Conservation (phyloP, 1,140 invertebrate species). For the Steinernema feltiae region DNA sequence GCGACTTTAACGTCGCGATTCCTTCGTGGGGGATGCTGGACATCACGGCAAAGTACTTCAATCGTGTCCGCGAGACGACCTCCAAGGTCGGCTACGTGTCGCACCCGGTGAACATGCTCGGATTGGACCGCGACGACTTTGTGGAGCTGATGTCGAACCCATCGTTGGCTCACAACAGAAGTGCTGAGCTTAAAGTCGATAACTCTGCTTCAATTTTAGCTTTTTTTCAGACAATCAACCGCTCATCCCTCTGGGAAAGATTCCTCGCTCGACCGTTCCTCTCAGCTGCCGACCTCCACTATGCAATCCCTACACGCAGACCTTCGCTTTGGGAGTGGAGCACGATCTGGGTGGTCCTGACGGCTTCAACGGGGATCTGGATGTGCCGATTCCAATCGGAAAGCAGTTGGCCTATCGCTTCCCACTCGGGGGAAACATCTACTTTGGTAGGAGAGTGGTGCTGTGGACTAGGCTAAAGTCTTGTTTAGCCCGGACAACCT, state of each 20-base stretch:
- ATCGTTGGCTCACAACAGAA: constrained; percentile 23
- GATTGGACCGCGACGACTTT: constrained; percentile 30
- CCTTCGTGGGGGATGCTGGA: constrained; percentile 44
- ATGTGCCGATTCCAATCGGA: constrained; percentile 32
- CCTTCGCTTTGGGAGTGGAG: constrained; percentile 36
- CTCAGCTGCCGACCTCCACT: constrained; percentile 34
- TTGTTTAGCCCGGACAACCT: constrained; percentile 31
- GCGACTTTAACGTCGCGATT: constrained; percentile 39
- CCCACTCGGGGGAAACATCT: constrained; percentile 32
- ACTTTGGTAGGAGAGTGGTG: constrained; percentile 24
- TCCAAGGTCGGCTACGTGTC: constrained; percentile 35
- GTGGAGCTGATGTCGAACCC: constrained; percentile 35
- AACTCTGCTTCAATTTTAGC: neutral
- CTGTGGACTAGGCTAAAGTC: neutral
- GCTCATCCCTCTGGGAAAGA: constrained; percentile 32
- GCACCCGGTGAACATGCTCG: constrained; percentile 37
- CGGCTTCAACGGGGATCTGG: constrained; percentile 36
- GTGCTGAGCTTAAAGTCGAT: neutral
- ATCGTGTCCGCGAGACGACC: constrained; percentile 28
- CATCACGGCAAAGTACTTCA: constrained; percentile 37
- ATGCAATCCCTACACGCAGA: constrained; percentile 33
- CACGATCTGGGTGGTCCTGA: constrained; percentile 31
- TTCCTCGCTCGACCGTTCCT: constrained; percentile 29
- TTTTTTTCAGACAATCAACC: constrained; percentile 31
- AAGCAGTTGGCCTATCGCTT: constrained; percentile 34